These are phyloP conservation scores for Passer montanus DNA, from an alignment of 2,113 vertebrate genomes.

Conservation along the genomic window DNA sequence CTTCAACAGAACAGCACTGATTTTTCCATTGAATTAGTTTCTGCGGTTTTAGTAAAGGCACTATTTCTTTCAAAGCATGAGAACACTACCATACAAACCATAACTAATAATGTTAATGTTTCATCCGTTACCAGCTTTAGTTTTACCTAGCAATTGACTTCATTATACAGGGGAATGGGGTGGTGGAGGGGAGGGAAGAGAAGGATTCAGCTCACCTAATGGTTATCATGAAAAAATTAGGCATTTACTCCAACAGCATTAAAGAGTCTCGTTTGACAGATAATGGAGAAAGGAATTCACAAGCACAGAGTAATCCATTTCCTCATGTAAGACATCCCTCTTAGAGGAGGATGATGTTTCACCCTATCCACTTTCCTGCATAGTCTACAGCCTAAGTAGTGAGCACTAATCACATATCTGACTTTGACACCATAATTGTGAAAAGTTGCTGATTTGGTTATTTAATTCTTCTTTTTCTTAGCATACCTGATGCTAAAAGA, in stretches of 20 bases:
- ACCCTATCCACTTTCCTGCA: background rate
- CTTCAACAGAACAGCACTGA: background rate
- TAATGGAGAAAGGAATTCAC: background rate
- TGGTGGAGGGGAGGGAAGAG: accelerated
- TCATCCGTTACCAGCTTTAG: background rate
- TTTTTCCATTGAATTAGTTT: background rate
- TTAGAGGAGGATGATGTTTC: background rate
- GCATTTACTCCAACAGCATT: background rate
- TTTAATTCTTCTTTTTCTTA: slow-evolving; percentile 42
- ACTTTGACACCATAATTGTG: background rate
- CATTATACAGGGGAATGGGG: background rate
- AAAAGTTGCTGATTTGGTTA: background rate
- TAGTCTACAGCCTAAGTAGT: background rate
- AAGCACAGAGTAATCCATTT: background rate
- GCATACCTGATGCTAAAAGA: slow-evolving; percentile 21
- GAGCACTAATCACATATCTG: background rate
- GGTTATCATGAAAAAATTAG: background rate
- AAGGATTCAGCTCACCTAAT: background rate
- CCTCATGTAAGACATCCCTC: background rate
- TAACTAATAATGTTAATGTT: background rate
- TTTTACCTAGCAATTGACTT: slow-evolving; percentile 3
- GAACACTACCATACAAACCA: background rate
- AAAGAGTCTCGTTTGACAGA: background rate
- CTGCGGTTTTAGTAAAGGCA: background rate
- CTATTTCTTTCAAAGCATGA: background rate